Evolutionary conservation across 2,113 vertebrate species (phyloP).

Genomic region (Thamnaconus septentrionalis): DNA sequence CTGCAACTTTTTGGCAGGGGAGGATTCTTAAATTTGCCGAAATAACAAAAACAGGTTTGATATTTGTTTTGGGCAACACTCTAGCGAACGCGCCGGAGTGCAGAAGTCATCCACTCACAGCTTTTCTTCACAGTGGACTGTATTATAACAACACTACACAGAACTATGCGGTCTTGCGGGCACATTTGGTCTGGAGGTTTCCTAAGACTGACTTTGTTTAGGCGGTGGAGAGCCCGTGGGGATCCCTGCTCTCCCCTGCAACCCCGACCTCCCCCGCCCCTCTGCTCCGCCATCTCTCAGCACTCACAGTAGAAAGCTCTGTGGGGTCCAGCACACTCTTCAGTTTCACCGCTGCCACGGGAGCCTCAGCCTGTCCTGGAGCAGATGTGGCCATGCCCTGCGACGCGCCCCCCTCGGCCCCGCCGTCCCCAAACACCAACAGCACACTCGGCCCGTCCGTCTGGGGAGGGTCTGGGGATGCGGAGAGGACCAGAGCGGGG

Average conservation of each 20-base stretch:
- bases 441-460: slow-evolving; percentile 57
- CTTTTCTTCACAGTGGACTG: slow-evolving; percentile 53
- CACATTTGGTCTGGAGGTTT: slow-evolving; percentile 66
- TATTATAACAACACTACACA: slow-evolving; percentile 51
- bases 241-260: slow-evolving; percentile 27
- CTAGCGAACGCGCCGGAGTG: slow-evolving; percentile 18
- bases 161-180: slow-evolving; percentile 45
- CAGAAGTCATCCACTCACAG: slow-evolving; percentile 37
- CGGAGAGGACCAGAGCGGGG: slow-evolving; percentile 35
- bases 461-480: slow-evolving; percentile 64
- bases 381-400: slow-evolving; percentile 69
- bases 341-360: slow-evolving; percentile 76
- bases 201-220: slow-evolving; percentile 78
- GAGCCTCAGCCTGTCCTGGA: slow-evolving; percentile 68
- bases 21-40: slow-evolving; percentile 7
- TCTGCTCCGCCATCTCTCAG: slow-evolving; percentile 82
- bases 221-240: slow-evolving; percentile 66
- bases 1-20: not conserved
- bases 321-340: slow-evolving; percentile 91
- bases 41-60: slow-evolving; percentile 13
- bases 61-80: slow-evolving; percentile 19
- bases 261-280: slow-evolving; percentile 48
- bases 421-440: slow-evolving; percentile 62
- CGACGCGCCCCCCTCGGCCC: slow-evolving; percentile 61
- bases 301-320: slow-evolving; percentile 98